Evolutionary conservation across 2,113 vertebrate genomes (phyloP).

Genomic region (Athene noctua): DNA sequence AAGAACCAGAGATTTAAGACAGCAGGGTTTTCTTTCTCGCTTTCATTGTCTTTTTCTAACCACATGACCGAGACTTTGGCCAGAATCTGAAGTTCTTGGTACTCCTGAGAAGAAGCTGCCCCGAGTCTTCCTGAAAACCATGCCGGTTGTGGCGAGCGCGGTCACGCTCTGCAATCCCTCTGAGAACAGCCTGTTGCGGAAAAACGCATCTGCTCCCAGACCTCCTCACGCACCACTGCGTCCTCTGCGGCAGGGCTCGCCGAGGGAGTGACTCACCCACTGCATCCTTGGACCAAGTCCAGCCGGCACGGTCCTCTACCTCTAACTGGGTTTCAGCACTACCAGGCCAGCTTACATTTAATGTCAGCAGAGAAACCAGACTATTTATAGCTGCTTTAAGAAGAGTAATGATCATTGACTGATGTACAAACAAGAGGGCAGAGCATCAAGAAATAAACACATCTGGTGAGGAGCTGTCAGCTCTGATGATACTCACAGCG

Average conservation of each 20-base stretch:
- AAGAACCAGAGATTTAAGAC: neutral
- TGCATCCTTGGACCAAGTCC: neutral
- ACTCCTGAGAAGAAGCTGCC: neutral
- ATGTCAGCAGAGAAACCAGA: fast-evolving
- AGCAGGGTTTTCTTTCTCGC: neutral
- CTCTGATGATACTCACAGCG: neutral
- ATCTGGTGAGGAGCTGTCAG: neutral
- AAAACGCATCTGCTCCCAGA: neutral
- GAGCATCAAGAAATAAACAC: neutral
- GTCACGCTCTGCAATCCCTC: neutral
- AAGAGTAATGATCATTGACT: neutral
- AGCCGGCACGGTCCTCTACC: neutral
- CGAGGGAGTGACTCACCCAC: neutral
- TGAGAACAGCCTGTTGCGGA: neutral
- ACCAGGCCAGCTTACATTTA: neutral
- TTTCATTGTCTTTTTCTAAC: neutral
- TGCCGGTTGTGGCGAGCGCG: fast-evolving
- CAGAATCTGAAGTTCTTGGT: neutral
- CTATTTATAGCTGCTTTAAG: neutral
- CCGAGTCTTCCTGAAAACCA: neutral
- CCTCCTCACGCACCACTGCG: neutral
- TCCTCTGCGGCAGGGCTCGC: fast-evolving
- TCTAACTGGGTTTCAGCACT: neutral
- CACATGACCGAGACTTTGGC: neutral
- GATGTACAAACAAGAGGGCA: neutral